phyloP scores from a whole-genome alignment of 1,140 invertebrate species.

The Drosophila tani region DNA sequence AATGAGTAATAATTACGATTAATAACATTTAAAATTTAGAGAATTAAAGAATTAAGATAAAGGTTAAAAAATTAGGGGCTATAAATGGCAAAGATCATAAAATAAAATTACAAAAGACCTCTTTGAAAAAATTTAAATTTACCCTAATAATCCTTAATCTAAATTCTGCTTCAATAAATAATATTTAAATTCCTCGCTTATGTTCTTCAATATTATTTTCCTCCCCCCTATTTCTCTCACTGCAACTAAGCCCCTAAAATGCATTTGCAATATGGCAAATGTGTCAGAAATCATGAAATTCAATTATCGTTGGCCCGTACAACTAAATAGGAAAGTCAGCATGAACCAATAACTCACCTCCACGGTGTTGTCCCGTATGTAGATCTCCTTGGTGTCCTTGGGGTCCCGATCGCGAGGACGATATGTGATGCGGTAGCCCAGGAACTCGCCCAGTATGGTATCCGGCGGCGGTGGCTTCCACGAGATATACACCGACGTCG shows the following conservation, averaged over 20 bases:
- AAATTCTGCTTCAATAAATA: neutral
- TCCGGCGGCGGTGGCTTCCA: constrained; percentile 89
- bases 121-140: too few relatives aligned
- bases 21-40: neutral
- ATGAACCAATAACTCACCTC: constrained; percentile 86
- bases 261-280: constrained; percentile 43
- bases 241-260: neutral
- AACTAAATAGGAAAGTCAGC: constrained; percentile 31
- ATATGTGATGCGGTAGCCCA: constrained; percentile 91
- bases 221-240: neutral
- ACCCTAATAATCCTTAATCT: neutral
- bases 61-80: too few relatives aligned
- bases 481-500: constrained; percentile 89
- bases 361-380: constrained; percentile 88
- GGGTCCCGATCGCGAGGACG: constrained; percentile 87
- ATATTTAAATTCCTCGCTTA: too few relatives aligned
- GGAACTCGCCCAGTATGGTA: constrained; percentile 92
- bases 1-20: neutral
- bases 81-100: neutral
- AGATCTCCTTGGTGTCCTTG: constrained; percentile 88
- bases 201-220: neutral
- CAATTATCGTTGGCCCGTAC: constrained; percentile 61
- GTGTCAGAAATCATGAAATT: constrained; percentile 78
- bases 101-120: neutral
- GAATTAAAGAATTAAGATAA: too few relatives aligned